These are phyloP conservation scores for Sphinx pinastri DNA, from an alignment of 2,888 invertebrate genomes.

Conservation along the genomic window DNA sequence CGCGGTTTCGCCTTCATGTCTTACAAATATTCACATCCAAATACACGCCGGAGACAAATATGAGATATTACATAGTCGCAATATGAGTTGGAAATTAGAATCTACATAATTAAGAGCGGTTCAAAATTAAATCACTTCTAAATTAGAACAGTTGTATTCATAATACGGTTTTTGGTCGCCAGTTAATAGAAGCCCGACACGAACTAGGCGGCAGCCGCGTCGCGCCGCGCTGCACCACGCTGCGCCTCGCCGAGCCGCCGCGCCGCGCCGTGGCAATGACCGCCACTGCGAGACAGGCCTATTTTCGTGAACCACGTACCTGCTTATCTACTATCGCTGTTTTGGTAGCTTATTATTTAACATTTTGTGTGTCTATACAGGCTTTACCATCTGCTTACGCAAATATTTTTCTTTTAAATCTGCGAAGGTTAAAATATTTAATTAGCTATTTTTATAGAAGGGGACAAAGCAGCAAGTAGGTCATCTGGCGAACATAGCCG, in stretches of 20 bases:
- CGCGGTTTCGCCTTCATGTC: slow-evolving; percentile 21
- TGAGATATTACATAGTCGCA: not conserved
- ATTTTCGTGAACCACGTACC: slow-evolving; percentile 43
- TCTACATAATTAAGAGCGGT: slow-evolving; percentile 1
- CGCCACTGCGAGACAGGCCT: slow-evolving; percentile 38
- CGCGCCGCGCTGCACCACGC: slow-evolving; percentile 29
- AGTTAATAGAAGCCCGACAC: slow-evolving; percentile 26
- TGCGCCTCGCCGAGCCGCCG: slow-evolving; percentile 20
- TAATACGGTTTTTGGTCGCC: slow-evolving; percentile 22
- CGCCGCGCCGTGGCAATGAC: slow-evolving; percentile 49
- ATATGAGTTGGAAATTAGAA: slow-evolving; percentile 8
- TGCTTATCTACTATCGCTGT: slow-evolving; percentile 36
- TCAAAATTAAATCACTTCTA: slow-evolving; percentile 2
- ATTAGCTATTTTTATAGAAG: no score
- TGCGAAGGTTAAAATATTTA: no score
- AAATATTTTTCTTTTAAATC: not conserved
- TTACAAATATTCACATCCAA: slow-evolving; percentile 9
- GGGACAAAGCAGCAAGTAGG: no score
- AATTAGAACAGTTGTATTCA: not conserved
- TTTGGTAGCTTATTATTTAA: slow-evolving; percentile 42
- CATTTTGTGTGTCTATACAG: slow-evolving; percentile 9
- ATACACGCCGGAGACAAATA: not conserved
- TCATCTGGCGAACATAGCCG: no score
- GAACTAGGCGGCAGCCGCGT: slow-evolving; percentile 24
- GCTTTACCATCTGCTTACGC: no score